Conservation (phyloP, 2,113 vertebrate species). For the Platysternon megacephalum region DNA sequence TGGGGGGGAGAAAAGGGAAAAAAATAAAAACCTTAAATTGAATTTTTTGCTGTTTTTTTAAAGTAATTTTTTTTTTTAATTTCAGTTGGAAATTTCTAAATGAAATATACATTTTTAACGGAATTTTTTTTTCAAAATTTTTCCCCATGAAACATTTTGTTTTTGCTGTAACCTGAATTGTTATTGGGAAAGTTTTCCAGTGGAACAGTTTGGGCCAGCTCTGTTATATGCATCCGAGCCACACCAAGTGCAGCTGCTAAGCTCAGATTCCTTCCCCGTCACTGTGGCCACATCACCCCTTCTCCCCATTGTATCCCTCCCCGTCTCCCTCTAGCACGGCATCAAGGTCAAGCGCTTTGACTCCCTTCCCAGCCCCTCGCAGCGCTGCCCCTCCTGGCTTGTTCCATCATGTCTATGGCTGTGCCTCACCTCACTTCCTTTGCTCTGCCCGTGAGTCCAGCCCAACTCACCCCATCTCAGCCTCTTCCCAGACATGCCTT, state of each 20-base stretch:
- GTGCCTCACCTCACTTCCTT: background rate
- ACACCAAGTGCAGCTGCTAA: background rate
- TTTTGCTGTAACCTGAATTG: background rate
- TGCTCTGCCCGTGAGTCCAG: background rate
- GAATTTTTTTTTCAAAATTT: background rate
- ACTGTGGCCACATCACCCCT: background rate
- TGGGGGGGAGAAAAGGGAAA: no score
- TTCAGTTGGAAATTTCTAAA: no score
- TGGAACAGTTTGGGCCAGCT: background rate
- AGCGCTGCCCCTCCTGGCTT: background rate
- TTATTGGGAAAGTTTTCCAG: background rate
- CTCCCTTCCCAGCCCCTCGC: background rate
- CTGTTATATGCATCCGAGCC: background rate
- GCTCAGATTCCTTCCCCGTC: conserved; percentile 17
- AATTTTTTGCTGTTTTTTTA: no score
- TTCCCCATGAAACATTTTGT: background rate
- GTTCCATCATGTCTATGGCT: background rate
- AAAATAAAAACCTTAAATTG: no score
- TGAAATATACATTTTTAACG: background rate
- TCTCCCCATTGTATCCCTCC: background rate
- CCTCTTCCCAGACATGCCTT: background rate
- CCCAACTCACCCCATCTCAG: background rate
- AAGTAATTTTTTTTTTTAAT: no score
- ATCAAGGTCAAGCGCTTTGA: conserved; percentile 5
- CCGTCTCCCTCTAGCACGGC: background rate